Evolutionary conservation across 2,113 vertebrate genomes (phyloP).

Genomic region (Setophaga kirtlandii): DNA sequence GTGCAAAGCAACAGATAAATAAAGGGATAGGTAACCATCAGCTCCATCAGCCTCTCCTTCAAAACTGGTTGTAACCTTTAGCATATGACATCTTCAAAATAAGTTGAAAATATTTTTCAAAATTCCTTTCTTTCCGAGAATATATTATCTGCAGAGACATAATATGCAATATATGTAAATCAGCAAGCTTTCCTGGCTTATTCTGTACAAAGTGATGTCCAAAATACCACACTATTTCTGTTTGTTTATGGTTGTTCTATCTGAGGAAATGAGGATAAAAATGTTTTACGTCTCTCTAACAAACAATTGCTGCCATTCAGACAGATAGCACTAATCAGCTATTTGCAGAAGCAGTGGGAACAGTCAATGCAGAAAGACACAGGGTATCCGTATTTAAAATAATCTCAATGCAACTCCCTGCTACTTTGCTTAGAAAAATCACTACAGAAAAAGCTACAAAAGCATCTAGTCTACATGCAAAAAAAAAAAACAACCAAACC

Average conservation of each 20-base stretch:
- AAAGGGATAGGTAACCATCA: not conserved
- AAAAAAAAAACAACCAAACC: not conserved
- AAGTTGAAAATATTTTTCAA: not conserved
- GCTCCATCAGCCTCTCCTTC: not conserved
- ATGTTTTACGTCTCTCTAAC: not conserved
- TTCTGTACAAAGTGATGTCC: not conserved
- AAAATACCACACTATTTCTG: not conserved
- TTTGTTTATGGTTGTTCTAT: not conserved
- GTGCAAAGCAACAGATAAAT: not conserved
- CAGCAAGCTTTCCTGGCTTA: not conserved
- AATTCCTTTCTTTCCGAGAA: not conserved
- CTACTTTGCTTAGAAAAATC: slow-evolving; percentile 4
- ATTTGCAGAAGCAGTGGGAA: not conserved
- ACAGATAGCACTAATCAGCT: slow-evolving; percentile 2
- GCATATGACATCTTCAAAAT: not conserved
- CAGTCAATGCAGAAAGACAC: not conserved
- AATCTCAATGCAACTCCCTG: not conserved
- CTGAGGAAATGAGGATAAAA: not conserved
- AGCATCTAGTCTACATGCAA: not conserved
- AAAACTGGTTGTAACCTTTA: not conserved
- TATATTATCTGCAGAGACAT: not conserved
- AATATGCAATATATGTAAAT: not conserved
- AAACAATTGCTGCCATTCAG: not conserved
- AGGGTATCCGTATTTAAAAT: not conserved
- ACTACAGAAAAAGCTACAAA: slow-evolving; percentile 2